Evolutionary conservation across 2,113 vertebrate genomes (phyloP).

Genomic region (Gallinago jamesoni): DNA sequence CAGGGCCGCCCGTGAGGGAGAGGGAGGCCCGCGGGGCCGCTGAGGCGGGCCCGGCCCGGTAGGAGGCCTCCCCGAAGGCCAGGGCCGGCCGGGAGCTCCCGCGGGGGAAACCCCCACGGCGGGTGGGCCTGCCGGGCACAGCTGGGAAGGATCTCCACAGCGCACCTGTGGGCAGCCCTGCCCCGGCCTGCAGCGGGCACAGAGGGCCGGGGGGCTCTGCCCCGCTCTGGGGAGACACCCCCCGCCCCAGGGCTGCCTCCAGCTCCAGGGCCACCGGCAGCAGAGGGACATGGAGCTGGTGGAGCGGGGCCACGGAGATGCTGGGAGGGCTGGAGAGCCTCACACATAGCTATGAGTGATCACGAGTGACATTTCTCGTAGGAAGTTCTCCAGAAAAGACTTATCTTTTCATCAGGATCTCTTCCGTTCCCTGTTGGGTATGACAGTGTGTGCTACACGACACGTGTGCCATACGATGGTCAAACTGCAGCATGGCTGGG

Average conservation of each 20-base stretch:
- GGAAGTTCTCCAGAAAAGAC: neutral
- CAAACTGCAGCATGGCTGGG: neutral
- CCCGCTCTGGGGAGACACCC: no score
- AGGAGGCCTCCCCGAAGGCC: neutral
- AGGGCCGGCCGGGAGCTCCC: neutral
- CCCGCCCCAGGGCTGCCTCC: neutral
- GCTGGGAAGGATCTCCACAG: fast-evolving
- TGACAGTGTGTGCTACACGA: neutral
- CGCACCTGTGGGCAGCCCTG: fast-evolving
- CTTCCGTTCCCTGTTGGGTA: neutral
- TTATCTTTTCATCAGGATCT: neutral
- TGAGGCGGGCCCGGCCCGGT: neutral
- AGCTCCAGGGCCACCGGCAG: neutral
- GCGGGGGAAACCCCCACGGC: no score
- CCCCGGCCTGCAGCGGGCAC: neutral
- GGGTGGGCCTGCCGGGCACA: neutral
- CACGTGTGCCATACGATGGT: neutral
- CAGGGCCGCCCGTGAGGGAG: neutral
- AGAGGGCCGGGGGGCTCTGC: neutral
- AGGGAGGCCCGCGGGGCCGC: no score
- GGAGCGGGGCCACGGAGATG: neutral
- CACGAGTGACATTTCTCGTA: neutral
- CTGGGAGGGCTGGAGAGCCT: neutral
- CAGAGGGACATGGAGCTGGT: neutral
- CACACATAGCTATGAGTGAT: neutral